Percentiles rank a stretch among this genome's conserved stretches.
phyloP scores from a whole-genome alignment of 2,113 vertebrate species.

The Recurvirostra avosetta region DNA sequence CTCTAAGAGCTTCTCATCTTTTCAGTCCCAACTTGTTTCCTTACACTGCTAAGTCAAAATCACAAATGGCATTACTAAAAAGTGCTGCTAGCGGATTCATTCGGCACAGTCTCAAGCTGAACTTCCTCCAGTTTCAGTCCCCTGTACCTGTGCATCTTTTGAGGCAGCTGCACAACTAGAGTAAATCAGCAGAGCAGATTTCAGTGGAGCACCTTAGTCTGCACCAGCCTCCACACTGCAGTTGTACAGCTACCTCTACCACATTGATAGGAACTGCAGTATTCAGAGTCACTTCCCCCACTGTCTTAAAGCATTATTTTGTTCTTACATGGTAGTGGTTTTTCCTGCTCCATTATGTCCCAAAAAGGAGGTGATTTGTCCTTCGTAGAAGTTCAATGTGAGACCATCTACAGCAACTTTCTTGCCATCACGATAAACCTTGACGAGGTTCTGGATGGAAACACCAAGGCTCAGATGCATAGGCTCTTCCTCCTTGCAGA shows the following conservation, averaged over 20 bases:
- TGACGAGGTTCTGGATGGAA: slow-evolving; percentile 93
- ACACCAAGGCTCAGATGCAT: slow-evolving; percentile 88
- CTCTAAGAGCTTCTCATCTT: background rate
- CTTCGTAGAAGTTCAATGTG: slow-evolving; percentile 94
- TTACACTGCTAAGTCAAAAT: background rate
- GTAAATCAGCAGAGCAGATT: background rate
- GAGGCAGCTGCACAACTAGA: background rate
- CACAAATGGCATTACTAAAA: background rate
- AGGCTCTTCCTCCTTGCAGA: slow-evolving; percentile 92
- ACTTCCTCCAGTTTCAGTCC: background rate
- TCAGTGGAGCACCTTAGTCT: background rate
- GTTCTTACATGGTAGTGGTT: slow-evolving; percentile 95
- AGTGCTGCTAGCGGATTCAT: background rate
- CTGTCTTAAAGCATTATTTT: background rate
- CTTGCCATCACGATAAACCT: slow-evolving; percentile 91
- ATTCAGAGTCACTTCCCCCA: background rate
- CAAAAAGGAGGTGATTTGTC: slow-evolving; percentile 96
- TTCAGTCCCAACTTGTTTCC: background rate
- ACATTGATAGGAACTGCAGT: background rate
- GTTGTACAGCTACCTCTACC: background rate
- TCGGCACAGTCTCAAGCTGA: background rate
- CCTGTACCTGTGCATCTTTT: background rate
- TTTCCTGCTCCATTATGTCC: slow-evolving; percentile 98
- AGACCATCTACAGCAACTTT: slow-evolving; percentile 95
- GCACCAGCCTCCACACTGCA: background rate